phyloP scores from a whole-genome alignment of 2,797 vertebrate genomes.

The Tamandua tetradactyla region DNA sequence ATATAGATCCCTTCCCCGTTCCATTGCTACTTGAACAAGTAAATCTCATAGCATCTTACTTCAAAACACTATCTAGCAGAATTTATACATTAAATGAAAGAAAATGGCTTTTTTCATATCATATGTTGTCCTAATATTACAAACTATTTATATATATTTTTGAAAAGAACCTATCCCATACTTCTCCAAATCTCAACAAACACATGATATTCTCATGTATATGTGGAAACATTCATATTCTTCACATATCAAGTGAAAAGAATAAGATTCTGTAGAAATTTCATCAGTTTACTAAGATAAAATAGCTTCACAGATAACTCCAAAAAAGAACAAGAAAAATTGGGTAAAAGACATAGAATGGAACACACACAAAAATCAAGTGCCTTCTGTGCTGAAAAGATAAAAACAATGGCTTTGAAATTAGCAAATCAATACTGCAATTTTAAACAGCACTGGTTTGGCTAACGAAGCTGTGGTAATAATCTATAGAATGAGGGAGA shows the following conservation, averaged over 20 bases:
- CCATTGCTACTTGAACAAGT: neutral
- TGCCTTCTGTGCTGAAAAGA: conserved; percentile 65
- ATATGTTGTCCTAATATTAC: neutral
- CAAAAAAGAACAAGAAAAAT: neutral
- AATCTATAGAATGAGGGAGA: conserved; percentile 66
- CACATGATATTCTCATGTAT: neutral
- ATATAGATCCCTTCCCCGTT: neutral
- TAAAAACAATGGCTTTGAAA: conserved; percentile 78
- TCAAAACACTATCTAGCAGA: neutral
- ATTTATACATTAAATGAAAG: neutral
- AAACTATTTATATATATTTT: neutral
- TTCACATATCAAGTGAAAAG: neutral
- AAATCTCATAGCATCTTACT: neutral
- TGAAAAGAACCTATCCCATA: neutral
- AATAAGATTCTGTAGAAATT: conserved; percentile 17
- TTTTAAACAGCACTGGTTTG: conserved; percentile 82
- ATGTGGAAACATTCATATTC: neutral
- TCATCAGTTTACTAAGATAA: conserved; percentile 51
- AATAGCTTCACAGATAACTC: neutral
- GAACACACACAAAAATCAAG: conserved; percentile 54
- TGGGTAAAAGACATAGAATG: conserved; percentile 30
- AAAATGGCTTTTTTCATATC: neutral
- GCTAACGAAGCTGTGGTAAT: conserved; percentile 68
- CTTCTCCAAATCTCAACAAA: neutral
- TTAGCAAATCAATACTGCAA: conserved; percentile 77